Percentiles rank a stretch among this genome's conserved stretches.
phyloP scores from a whole-genome alignment of 1,140 invertebrate species.

The Drosophila tani region DNA sequence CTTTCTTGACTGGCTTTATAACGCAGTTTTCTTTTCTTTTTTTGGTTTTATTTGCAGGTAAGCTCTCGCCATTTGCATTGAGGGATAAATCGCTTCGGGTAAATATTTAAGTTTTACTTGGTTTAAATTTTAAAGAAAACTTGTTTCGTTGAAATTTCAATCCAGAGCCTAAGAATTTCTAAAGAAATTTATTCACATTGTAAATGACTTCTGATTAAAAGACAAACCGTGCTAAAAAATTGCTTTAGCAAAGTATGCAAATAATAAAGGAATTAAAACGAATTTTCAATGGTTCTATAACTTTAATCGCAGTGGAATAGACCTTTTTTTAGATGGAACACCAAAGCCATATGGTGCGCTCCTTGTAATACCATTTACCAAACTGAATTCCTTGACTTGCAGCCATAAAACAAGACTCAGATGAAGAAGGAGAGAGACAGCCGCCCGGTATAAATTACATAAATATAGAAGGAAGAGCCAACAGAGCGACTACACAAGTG shows the following conservation, averaged over 20 bases:
- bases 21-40: conserved; percentile 27
- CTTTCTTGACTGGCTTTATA: conserved; percentile 40
- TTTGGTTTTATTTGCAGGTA: conserved; percentile 65
- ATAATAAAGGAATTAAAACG: neutral
- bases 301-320: neutral
- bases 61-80: conserved; percentile 40
- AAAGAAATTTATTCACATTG: neutral
- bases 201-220: neutral
- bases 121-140: neutral
- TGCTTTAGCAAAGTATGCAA: neutral
- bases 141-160: neutral
- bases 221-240: too few species aligned
- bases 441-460: conserved; percentile 35
- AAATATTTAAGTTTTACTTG: conserved; percentile 52
- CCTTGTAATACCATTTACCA: conserved; percentile 10
- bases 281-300: neutral
- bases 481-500: conserved; percentile 20
- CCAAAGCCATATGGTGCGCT: conserved; percentile 16
- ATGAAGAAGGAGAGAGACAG: conserved; percentile 13
- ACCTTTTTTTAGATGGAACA: conserved; percentile 4
- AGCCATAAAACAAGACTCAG: conserved; percentile 34
- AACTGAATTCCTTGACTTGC: conserved; percentile 19
- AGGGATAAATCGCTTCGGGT: conserved; percentile 29
- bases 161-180: too few species aligned
- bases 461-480: conserved; percentile 33